These are phyloP conservation scores for Benthosema pterotum DNA, from an alignment of 2,797 vertebrate species.

Conservation along the genomic window DNA sequence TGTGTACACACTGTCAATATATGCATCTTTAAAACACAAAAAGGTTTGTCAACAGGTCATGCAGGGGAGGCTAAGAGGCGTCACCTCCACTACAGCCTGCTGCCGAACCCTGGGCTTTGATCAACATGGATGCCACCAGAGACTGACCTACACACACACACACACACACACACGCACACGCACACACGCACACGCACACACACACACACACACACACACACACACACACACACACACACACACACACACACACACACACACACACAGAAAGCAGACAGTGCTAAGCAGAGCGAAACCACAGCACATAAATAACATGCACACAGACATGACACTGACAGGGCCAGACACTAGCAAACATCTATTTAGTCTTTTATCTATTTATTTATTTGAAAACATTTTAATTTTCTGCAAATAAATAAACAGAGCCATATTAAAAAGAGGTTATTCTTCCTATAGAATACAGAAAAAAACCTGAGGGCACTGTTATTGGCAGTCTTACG, in stretches of 20 bases:
- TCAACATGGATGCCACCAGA: conserved; percentile 70
- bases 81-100: conserved; percentile 72
- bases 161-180: background rate
- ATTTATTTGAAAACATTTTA: too few species aligned
- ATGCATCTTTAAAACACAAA: background rate
- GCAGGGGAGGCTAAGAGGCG: conserved; percentile 64
- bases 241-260: conserved; percentile 58
- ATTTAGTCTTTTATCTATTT: too few species aligned
- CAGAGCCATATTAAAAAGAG: too few species aligned
- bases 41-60: conserved; percentile 36
- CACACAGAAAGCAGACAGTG: conserved; percentile 36
- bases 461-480: too few species aligned
- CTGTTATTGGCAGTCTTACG: conserved; percentile 74
- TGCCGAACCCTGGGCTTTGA: conserved; percentile 67
- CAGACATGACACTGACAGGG: conserved; percentile 1
- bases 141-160: conserved; percentile 59
- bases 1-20: background rate
- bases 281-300: background rate
- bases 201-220: background rate
- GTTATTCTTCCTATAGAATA: too few species aligned
- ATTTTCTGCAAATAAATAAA: too few species aligned
- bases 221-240: conserved; percentile 44
- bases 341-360: background rate
- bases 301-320: background rate
- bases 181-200: conserved; percentile 6